Conservation (phyloP, 2,888 invertebrate species). For the Leucophenga montana region DNA sequence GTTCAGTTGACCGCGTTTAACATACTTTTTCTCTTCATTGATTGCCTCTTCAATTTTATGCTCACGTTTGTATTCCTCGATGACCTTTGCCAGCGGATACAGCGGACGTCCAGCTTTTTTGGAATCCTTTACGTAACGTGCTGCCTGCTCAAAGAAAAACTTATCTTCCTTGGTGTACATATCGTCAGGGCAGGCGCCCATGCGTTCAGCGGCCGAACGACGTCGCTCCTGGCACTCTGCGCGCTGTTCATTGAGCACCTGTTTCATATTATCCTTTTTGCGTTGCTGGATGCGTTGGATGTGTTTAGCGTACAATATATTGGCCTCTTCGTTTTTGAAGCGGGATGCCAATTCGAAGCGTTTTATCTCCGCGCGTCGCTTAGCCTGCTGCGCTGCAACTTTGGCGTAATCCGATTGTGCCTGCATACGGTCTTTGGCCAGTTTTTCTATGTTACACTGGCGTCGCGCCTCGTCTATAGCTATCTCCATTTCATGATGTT, state of each 20-base stretch:
- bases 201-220: conserved; percentile 38
- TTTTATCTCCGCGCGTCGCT: conserved; percentile 32
- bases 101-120: conserved; percentile 65
- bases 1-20: conserved; percentile 40
- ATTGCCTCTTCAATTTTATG: conserved; percentile 46
- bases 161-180: conserved; percentile 60
- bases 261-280: conserved; percentile 23
- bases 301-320: conserved; percentile 28
- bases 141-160: conserved; percentile 66
- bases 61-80: conserved; percentile 59
- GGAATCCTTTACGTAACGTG: conserved; percentile 60
- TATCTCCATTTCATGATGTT: conserved; percentile 19
- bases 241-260: conserved; percentile 39
- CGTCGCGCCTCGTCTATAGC: conserved; percentile 41
- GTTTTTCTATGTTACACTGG: neutral
- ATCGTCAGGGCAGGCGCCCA: conserved; percentile 43
- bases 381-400: conserved; percentile 19
- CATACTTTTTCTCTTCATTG: conserved; percentile 30
- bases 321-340: conserved; percentile 40
- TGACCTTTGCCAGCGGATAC: conserved; percentile 63
- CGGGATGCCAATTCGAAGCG: conserved; percentile 52
- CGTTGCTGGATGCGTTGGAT: conserved; percentile 18
- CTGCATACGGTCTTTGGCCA: conserved; percentile 45
- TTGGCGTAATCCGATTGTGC: conserved; percentile 41
- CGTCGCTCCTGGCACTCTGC: conserved; percentile 38